A percentile compares a stretch with the other conserved stretches of the same genome.
phyloP scores from a whole-genome alignment of 1,140 invertebrate genomes.

The Drosophila chauvacae region DNA sequence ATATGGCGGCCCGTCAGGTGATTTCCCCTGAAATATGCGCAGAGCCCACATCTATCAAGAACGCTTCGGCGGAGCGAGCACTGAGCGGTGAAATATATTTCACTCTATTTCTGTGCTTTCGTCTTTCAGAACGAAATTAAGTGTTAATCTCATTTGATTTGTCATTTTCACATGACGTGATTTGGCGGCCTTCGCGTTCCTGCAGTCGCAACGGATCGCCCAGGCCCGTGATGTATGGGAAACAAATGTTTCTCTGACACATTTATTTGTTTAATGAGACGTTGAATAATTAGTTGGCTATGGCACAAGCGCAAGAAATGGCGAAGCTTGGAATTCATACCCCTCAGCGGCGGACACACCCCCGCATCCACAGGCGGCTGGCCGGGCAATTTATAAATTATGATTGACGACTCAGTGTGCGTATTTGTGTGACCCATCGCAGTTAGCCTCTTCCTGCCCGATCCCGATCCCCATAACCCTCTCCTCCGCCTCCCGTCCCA shows the following conservation, averaged over 20 bases:
- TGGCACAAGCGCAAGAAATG: slow-evolving; percentile 33
- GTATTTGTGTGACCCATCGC: slow-evolving; percentile 72
- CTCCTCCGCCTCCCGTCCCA: background rate
- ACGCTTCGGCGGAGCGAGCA: slow-evolving; percentile 28
- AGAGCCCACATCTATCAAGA: slow-evolving; percentile 41
- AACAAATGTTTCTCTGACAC: slow-evolving; percentile 80
- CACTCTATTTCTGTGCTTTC: slow-evolving; percentile 48
- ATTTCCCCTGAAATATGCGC: slow-evolving; percentile 53
- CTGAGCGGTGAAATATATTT: slow-evolving; percentile 50
- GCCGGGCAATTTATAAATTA: slow-evolving; percentile 73
- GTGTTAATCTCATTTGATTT: slow-evolving; percentile 81
- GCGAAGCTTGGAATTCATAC: slow-evolving; percentile 44
- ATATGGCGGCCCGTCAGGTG: slow-evolving; percentile 67
- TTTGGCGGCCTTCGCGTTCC: slow-evolving; percentile 61
- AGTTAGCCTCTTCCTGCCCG: slow-evolving; percentile 36
- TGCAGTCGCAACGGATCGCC: slow-evolving; percentile 21
- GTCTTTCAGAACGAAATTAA: slow-evolving; percentile 69
- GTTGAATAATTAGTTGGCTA: slow-evolving; percentile 78
- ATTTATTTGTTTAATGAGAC: slow-evolving; percentile 83
- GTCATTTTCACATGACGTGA: slow-evolving; percentile 79
- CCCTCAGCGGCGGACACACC: slow-evolving; percentile 1
- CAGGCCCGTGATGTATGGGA: slow-evolving; percentile 67
- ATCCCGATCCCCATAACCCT: background rate
- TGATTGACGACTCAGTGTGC: slow-evolving; percentile 73
- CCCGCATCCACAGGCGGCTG: slow-evolving; percentile 7